Evolutionary conservation across 2,113 vertebrate genomes (phyloP), one percentile per base, ranked within the genome.

Genomic region (Otus sunia): DNA sequence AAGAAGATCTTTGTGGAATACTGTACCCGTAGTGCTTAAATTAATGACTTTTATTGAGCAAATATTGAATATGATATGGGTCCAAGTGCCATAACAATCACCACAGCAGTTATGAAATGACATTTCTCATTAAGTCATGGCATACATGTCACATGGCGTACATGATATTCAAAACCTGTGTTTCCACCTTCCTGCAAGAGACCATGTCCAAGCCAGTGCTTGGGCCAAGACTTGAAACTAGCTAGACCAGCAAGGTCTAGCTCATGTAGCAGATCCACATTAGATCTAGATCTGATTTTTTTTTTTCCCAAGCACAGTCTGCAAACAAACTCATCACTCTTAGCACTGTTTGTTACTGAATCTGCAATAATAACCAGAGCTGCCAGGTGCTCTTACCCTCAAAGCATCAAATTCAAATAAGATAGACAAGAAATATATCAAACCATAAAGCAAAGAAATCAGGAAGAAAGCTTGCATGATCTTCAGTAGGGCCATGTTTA

Each of bases 81-180:
- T 49, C 16, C 27, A 49, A 82, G 14, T 17, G 14, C 37, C 2
- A 1, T 34, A 29, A 34, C n/a, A 36, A 76, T 62, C 26, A 43
- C 55, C 50, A 41, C 12, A 59, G 19, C 8, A 82, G 62, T 15
- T 49, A 56, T 6, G 5, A 90, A 79, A 93, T 36, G 0, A 1
- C 18, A 74, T 67, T 77, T 76, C 50, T 96, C 26, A 63, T 8
- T 3, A 73, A 47, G 34, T 17, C 1, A 3, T 43, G 39, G 15
- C 32, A 56, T 23, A 25, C 8, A 66, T 0, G 2, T 90, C 71
- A 63, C 0, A 0, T 50, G 37, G 22, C 22, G 47, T 25, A 50
- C 0, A 9, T 60, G 4, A 27, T 32, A 37, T 37, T 60, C 19
- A 72, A 52, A 81, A 47, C 0, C 0, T 19, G 5, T 45, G 10